Conservation (phyloP, 1,140 invertebrate genomes). For the Neelides sp. region DNA sequence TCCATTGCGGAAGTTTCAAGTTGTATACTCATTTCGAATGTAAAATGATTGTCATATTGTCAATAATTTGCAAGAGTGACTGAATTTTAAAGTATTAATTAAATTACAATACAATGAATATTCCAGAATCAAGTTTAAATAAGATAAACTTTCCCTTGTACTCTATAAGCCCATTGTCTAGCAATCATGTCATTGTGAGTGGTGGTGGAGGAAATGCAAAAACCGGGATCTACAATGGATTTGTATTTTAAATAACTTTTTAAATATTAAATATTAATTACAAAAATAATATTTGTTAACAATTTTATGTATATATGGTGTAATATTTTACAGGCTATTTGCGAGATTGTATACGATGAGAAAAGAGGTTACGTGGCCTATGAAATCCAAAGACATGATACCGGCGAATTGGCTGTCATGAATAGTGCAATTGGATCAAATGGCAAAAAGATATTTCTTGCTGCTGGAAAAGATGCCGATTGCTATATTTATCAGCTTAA, state of each 20-base stretch:
- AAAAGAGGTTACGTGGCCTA: constrained; percentile 65
- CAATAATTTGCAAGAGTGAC: too few species aligned
- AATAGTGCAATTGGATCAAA: constrained; percentile 53
- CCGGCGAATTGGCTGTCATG: constrained; percentile 79
- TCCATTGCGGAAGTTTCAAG: too few species aligned
- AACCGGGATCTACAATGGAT: constrained; percentile 89
- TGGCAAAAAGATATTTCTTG: constrained; percentile 59
- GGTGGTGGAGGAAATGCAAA: constrained; percentile 89
- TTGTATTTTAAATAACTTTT: constrained; percentile 43
- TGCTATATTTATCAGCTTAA: constrained; percentile 77
- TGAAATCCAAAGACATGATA: constrained; percentile 75
- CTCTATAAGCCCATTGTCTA: constrained; percentile 73
- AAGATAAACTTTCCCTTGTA: constrained; percentile 81
- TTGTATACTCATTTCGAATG: too few species aligned
- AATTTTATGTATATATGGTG: constrained; percentile 10
- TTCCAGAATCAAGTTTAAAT: too few species aligned
- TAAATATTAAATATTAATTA: constrained; percentile 9
- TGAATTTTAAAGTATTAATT: too few species aligned
- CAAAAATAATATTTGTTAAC: neutral
- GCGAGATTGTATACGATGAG: constrained; percentile 72
- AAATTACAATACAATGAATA: too few species aligned
- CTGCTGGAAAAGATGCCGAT: constrained; percentile 78
- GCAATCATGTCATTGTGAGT: constrained; percentile 81
- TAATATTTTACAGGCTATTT: constrained; percentile 48
- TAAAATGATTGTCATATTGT: too few species aligned